Evolutionary conservation across 2,113 vertebrate species (phyloP).

Genomic region (Leptobrachium ailaonicum): DNA sequence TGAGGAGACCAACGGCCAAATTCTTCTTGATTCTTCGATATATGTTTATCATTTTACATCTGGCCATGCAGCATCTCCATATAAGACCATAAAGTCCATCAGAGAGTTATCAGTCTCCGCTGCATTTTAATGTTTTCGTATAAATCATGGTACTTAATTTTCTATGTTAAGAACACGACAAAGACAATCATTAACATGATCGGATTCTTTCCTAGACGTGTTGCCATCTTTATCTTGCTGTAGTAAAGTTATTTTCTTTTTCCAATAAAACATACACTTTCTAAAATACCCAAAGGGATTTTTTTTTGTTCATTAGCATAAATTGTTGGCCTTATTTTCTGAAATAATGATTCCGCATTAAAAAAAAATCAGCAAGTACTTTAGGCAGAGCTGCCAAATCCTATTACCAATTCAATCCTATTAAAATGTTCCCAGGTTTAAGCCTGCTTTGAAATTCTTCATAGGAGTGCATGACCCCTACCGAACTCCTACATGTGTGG

Average conservation of each 20-base stretch:
- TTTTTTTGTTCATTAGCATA: conserved; percentile 49
- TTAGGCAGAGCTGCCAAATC: conserved; percentile 79
- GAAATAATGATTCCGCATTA: conserved; percentile 42
- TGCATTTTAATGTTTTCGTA: no score
- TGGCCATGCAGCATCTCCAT: no score
- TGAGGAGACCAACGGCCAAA: no score
- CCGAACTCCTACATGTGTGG: conserved; percentile 82
- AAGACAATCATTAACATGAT: no score
- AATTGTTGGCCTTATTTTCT: conserved; percentile 48
- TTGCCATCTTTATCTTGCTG: conserved; percentile 21
- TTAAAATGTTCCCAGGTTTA: conserved; percentile 85
- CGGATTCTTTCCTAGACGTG: background rate
- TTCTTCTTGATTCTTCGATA: no score
- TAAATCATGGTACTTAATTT: no score
- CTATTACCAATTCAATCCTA: conserved; percentile 86
- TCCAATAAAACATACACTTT: conserved; percentile 7
- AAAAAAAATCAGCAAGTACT: conserved; percentile 59
- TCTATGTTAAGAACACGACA: no score
- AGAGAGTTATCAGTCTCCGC: no score
- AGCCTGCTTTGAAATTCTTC: conserved; percentile 82
- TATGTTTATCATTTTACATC: no score
- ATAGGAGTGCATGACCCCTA: conserved; percentile 72
- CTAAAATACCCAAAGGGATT: conserved; percentile 33
- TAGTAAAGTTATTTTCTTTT: conserved; percentile 16
- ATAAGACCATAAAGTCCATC: no score